Evolutionary conservation across 2,797 vertebrate genomes (phyloP).

Genomic region (Micrastur ruficollis): DNA sequence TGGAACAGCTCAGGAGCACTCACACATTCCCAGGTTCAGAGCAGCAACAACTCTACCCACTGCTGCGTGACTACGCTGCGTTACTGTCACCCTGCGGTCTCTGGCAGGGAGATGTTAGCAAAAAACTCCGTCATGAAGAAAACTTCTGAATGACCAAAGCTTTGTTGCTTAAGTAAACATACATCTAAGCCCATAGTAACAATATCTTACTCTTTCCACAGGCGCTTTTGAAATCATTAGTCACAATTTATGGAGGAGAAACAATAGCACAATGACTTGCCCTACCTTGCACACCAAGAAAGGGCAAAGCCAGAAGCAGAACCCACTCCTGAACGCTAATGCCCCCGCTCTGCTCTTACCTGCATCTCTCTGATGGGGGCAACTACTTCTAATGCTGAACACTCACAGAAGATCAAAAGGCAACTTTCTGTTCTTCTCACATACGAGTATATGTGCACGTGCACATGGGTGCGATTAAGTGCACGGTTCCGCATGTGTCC

Average conservation of each 20-base stretch:
- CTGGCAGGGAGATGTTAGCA: background rate
- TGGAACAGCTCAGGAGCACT: background rate
- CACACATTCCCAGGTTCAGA: background rate
- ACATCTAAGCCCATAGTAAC: background rate
- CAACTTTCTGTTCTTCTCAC: background rate
- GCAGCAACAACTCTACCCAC: background rate
- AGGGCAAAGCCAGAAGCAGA: background rate
- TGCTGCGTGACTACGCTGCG: fast-evolving
- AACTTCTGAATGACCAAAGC: background rate
- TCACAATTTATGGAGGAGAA: background rate
- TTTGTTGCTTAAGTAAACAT: background rate
- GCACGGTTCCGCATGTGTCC: fast-evolving
- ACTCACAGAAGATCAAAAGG: background rate
- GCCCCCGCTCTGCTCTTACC: background rate
- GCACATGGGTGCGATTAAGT: fast-evolving
- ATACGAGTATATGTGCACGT: fast-evolving
- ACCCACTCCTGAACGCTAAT: fast-evolving
- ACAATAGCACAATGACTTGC: background rate
- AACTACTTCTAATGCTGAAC: fast-evolving
- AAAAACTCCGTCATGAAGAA: background rate
- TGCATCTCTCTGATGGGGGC: background rate
- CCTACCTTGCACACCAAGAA: background rate
- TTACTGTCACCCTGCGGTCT: fast-evolving
- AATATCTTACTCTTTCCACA: background rate
- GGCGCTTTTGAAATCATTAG: conserved; percentile 2